These are phyloP conservation scores for Sebastes melanostomus DNA, from an alignment of 2,797 vertebrate genomes.

Conservation along the genomic window DNA sequence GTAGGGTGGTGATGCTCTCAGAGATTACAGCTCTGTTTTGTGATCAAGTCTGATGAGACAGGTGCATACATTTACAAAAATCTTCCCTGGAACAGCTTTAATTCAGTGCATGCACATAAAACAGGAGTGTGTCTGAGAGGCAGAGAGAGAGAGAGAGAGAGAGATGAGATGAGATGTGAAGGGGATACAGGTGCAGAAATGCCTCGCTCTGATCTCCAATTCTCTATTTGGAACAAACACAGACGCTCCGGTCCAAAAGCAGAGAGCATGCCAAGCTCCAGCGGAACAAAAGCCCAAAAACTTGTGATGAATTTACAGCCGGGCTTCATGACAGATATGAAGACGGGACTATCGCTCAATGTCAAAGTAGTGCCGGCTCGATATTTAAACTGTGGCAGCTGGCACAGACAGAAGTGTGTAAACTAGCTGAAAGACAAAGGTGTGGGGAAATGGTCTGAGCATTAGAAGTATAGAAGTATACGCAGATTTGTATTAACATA, in stretches of 20 bases:
- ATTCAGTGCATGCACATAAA: slow-evolving; percentile 34
- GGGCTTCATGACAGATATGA: slow-evolving; percentile 9
- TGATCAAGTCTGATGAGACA: not conserved
- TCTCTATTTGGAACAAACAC: slow-evolving; percentile 57
- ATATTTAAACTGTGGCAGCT: not conserved
- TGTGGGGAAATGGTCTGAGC: not conserved
- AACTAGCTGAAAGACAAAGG: slow-evolving; percentile 19
- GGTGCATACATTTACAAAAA: slow-evolving; percentile 1
- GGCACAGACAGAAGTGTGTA: not conserved
- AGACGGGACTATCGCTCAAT: slow-evolving; percentile 39
- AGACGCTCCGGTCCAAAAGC: slow-evolving; percentile 40
- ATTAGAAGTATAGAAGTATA: not conserved
- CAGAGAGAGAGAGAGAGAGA: not conserved
- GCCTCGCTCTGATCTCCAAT: slow-evolving; percentile 57
- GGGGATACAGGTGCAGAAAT: slow-evolving; percentile 68
- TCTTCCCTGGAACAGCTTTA: not conserved
- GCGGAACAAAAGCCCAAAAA: slow-evolving; percentile 24
- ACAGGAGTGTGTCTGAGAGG: slow-evolving; percentile 27
- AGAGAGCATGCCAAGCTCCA: slow-evolving; percentile 32
- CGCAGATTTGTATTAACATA: not conserved
- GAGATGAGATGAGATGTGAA: slow-evolving; percentile 59
- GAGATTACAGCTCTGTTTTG: not conserved
- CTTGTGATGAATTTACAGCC: slow-evolving; percentile 48
- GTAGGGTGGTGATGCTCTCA: not conserved
- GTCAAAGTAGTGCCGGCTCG: not conserved